Percentiles rank a stretch among this genome's conserved stretches.
Evolutionary conservation across 2,797 vertebrate genomes (phyloP).

Genomic region (Adelosebastes latens): DNA sequence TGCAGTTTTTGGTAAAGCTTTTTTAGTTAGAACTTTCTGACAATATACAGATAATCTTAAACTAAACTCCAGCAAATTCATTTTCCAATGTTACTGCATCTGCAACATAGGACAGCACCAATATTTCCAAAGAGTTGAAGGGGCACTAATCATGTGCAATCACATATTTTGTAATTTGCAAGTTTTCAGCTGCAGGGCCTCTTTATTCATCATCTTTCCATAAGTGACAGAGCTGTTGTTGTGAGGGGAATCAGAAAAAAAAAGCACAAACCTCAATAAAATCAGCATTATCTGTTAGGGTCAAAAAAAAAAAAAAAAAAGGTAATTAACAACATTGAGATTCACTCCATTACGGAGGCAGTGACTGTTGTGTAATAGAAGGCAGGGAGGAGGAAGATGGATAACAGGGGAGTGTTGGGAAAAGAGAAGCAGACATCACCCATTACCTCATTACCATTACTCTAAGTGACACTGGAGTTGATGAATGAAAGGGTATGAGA

Average conservation of each 20-base stretch:
- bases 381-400: slow-evolving; percentile 36
- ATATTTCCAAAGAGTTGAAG: background rate
- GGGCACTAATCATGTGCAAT: background rate
- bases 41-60: background rate
- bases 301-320: background rate
- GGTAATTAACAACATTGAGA: slow-evolving; percentile 40
- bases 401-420: slow-evolving; percentile 34
- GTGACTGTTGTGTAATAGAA: slow-evolving; percentile 20
- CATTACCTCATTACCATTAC: slow-evolving; percentile 58
- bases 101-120: background rate
- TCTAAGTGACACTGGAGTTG: slow-evolving; percentile 31
- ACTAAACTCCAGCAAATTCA: background rate
- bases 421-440: slow-evolving; percentile 47
- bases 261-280: background rate
- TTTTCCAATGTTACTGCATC: background rate
- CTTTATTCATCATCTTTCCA: background rate
- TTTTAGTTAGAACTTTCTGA: background rate
- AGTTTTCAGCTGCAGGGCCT: background rate
- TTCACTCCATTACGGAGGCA: slow-evolving; percentile 37
- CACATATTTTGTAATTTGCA: background rate
- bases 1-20: background rate
- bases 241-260: background rate
- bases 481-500: slow-evolving; percentile 47
- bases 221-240: background rate
- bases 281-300: background rate